Percentiles rank a stretch among this genome's conserved stretches.
phyloP scores from a whole-genome alignment of 2,888 invertebrate genomes.

The Napeogenes inachia region DNA sequence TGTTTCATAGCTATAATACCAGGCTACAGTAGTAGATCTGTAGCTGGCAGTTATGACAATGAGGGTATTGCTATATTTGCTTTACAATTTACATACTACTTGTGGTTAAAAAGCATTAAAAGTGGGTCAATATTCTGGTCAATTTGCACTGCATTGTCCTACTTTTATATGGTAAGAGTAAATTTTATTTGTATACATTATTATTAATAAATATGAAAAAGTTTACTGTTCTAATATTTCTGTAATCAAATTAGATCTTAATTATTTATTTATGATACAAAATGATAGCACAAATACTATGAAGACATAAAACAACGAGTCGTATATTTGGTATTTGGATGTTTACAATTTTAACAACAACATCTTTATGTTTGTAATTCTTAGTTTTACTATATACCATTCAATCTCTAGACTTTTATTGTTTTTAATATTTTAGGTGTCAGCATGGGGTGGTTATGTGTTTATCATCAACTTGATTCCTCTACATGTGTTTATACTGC shows the following conservation, averaged over 20 bases:
- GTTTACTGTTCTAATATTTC: too few relatives aligned
- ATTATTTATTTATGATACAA: background rate
- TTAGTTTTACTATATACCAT: too few relatives aligned
- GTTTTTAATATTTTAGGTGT: conserved; percentile 80
- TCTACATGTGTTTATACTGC: conserved; percentile 94
- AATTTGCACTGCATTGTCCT: conserved; percentile 93
- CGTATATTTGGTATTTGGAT: background rate
- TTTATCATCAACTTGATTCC: conserved; percentile 99
- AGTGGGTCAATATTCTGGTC: conserved; percentile 99
- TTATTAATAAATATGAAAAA: too few relatives aligned
- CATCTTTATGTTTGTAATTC: too few relatives aligned
- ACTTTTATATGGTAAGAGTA: conserved; percentile 96
- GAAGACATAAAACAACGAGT: too few relatives aligned
- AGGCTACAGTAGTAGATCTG: conserved; percentile 98
- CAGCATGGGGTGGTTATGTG: conserved; percentile 99
- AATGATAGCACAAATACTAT: background rate
- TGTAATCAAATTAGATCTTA: too few relatives aligned
- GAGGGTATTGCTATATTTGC: conserved; percentile 99
- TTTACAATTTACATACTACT: conserved; percentile 97
- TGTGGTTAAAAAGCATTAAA: conserved; percentile 99
- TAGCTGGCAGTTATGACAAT: conserved; percentile 99
- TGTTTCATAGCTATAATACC: conserved; percentile 99
- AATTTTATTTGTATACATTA: too few relatives aligned
- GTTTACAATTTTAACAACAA: background rate
- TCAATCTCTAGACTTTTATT: too few relatives aligned